Evolutionary conservation across 2,797 vertebrate genomes (phyloP), one percentile per base, ranked within the genome.

Genomic region (Trachops cirrhosus): DNA sequence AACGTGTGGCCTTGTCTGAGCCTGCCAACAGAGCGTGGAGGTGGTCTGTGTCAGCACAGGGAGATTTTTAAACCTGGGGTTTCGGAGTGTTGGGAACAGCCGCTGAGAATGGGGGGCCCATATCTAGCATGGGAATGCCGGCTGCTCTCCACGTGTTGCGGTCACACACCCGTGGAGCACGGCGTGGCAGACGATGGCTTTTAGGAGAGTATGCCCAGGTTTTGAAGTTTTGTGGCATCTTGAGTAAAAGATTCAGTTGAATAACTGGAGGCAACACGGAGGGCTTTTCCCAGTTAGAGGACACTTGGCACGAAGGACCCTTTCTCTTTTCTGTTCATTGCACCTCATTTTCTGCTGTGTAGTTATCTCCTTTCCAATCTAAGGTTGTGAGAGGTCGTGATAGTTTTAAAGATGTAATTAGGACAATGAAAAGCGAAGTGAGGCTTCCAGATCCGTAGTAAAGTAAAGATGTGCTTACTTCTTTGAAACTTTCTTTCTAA

Each of bases 281-380:
- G 89, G 75, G 50, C 88, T 94, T 96, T 97, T 80, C 48, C 95
- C 86, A 68, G 39, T 82, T 46, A 1, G 82, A 89, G 89, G 80
- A 44, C 11, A 24, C 37, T 37, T 52, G 52, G 32, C 29, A 3
- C 37, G 87, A 93, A 92, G 77, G 87, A 96, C 39, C 68, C 85
- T 77, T 82, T 95, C 14, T 78, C 26, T 88, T 96, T 73, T 41
- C 77, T 88, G 48, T 78, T 59, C 26, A n/a, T 95, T 89, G 95
- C 26, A 6, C 1, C 85, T 95, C 57, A 12, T 46, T 14, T 97
- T 97, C 96, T 95, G 24, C 88, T 34, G 46, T 92, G 59, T 59
- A 77, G 59, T 64, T 89, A 26, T 39, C 52, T 79, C 15, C 14
- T 87, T 96, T 79, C 88, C 89, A 15, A 64, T 78, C 37, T 19